Percentiles rank a stretch among this genome's conserved stretches.
phyloP scores from a whole-genome alignment of 2,113 vertebrate genomes.

The Mesembrinibis cayennensis region DNA sequence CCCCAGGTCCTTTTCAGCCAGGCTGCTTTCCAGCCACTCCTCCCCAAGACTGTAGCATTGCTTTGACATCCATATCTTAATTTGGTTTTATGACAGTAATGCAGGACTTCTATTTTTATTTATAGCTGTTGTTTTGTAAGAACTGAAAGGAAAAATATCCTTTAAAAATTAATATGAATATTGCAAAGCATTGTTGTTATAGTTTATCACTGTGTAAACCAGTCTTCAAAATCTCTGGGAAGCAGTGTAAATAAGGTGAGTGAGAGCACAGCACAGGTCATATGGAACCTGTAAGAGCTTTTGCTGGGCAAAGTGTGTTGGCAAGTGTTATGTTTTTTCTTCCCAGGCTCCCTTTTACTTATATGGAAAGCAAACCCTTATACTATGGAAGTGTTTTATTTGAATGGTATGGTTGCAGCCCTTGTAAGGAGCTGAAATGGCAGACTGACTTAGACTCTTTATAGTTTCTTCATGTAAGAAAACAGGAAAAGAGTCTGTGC shows the following conservation, averaged over 20 bases:
- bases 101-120: not conserved
- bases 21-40: no score
- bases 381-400: not conserved
- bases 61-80: not conserved
- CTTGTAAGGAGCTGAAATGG: not conserved
- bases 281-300: not conserved
- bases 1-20: no score
- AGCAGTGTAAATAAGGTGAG: not conserved
- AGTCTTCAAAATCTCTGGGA: not conserved
- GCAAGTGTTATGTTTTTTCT: not conserved
- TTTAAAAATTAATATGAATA: not conserved
- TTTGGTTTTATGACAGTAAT: not conserved
- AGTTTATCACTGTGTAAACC: not conserved
- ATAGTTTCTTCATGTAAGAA: not conserved
- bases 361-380: not conserved
- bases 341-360: not conserved
- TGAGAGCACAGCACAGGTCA: not conserved
- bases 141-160: not conserved
- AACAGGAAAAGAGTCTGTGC: not conserved
- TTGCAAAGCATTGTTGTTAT: not conserved
- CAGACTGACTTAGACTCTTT: not conserved
- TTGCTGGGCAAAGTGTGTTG: not conserved
- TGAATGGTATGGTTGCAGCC: not conserved
- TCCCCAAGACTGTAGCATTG: no score
- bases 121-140: not conserved